These are phyloP conservation scores for Etheostoma cragini DNA, from an alignment of 2,113 vertebrate species.

Conservation along the genomic window DNA sequence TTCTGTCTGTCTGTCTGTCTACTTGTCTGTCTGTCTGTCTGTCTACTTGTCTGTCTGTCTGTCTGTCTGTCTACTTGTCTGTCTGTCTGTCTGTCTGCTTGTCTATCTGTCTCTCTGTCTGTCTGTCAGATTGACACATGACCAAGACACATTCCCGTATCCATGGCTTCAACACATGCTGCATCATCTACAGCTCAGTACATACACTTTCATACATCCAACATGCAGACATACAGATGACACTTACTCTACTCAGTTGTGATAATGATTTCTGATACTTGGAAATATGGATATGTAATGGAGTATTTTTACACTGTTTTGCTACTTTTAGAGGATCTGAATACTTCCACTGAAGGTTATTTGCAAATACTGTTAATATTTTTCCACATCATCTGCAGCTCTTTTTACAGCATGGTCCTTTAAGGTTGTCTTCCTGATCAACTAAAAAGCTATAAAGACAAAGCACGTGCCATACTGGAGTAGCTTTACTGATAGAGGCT, in stretches of 20 bases:
- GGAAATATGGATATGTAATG: too few relatives aligned
- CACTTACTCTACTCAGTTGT: background rate
- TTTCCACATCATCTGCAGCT: background rate
- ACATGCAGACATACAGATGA: background rate
- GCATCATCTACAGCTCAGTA: background rate
- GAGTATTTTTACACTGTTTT: background rate
- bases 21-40: background rate
- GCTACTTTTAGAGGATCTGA: background rate
- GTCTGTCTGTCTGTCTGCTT: background rate
- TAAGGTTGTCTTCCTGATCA: background rate
- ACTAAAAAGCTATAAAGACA: background rate
- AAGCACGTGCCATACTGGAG: background rate
- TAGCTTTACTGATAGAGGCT: too few relatives aligned
- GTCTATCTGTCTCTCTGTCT: background rate
- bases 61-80: too few relatives aligned
- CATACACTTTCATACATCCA: background rate
- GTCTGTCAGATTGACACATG: background rate
- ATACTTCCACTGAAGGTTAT: background rate
- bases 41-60: background rate
- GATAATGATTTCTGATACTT: background rate
- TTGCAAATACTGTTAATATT: background rate
- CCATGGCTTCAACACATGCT: background rate
- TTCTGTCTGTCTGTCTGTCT: background rate
- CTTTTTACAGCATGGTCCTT: too few relatives aligned
- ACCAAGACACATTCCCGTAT: background rate